Base-by-base conservation (phyloP, 2,888 invertebrate species). In the Hydraecia micacea region DNA sequence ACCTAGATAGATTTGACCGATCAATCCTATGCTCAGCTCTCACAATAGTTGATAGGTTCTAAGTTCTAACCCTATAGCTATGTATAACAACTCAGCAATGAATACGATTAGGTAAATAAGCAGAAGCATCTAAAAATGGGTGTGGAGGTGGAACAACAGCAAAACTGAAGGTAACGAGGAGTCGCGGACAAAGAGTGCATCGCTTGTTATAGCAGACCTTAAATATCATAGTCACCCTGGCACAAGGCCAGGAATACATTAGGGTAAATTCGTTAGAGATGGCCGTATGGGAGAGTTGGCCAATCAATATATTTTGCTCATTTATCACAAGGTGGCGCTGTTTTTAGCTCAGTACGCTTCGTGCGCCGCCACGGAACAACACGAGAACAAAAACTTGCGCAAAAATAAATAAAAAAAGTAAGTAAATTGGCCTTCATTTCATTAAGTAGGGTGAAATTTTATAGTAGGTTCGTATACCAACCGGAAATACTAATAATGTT, bases 151-250 rank as follows among this genome's bases (percentile, higher is more conserved):
- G 13, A 52, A 18, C 18, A 25, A 8, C n/a, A 39, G 25, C 32
- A n/a, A 80, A 55, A 58, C 46, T 49, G 4, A 15, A 55, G 9
- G 25, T 63, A 63, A 25, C 25, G 2, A 36, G 55, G 11, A n/a
- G 25, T 58, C 55, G 55, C n/a, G 11, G 36, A 25, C 63, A 2
- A 63, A 36, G 11, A 58, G 32, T 46, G 28, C 52, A 69, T 21
- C 73, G 49, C 75, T 70, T 55, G 69, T 55, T 79, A 70, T 80
- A 82, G 66, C 52, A 55, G 66, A 84, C 58, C 75, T 75, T 80
- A n/a, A n/a, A n/a, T n/a, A 84, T 63, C 74, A 67, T 75, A 80
- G 18, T 71, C 70, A 80, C 28, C 21, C 62, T 83, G 82, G 82
- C 85, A 68, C 1, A 21, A 28, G 36, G 66, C 81, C 82, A 83